Base-by-base conservation (phyloP, 2,888 invertebrate species). In the Steinernema hermaphroditum region DNA sequence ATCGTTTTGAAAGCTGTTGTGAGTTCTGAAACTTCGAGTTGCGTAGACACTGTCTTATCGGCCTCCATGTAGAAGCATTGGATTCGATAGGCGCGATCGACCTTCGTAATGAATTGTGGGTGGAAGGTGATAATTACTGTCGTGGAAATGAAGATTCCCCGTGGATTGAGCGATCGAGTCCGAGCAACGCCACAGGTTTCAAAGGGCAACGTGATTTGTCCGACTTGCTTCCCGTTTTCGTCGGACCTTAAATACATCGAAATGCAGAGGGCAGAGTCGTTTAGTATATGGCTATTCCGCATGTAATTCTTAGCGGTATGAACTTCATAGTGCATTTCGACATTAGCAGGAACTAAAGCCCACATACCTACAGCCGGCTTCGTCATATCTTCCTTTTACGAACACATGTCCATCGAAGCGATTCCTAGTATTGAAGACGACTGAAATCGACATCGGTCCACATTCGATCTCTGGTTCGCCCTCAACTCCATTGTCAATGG, bases 1-100 rank as follows among this genome's bases (percentile, higher is more conserved):
- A 82, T 81, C 9, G 83, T 84, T 50, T 81, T 77, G 78, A 84
- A 83, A 54, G 81, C 83, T n/a, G 84, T 84, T 24, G 84, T 84
- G 50, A 84, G 77, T 34, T 84, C 83, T 27, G 83, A 82, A 9
- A 79, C 84, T 73, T 83, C 82, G 73, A 84, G 76, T 37, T 83
- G 77, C 49, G 80, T 78, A 41, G 79, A 80, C 54, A 84, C 82
- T 19, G 83, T 83, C 75, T 84, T 84, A 76, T 84, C 83, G 22
- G 83, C 77, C 69, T 84, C 84, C 84, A 84, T 84, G 81, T 84
- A 84, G 81, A 84, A 84, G 81, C 84, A 84, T 73, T 84, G 82
- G 57, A 84, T 80, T 46, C 82, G 82, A 78, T 84, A 84, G 68
- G 82, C 83, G 9, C 84, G 76, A 69, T 80, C 80, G 24, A 80